Conservation (phyloP, 2,113 vertebrate species). For the Tachycineta bicolor region DNA sequence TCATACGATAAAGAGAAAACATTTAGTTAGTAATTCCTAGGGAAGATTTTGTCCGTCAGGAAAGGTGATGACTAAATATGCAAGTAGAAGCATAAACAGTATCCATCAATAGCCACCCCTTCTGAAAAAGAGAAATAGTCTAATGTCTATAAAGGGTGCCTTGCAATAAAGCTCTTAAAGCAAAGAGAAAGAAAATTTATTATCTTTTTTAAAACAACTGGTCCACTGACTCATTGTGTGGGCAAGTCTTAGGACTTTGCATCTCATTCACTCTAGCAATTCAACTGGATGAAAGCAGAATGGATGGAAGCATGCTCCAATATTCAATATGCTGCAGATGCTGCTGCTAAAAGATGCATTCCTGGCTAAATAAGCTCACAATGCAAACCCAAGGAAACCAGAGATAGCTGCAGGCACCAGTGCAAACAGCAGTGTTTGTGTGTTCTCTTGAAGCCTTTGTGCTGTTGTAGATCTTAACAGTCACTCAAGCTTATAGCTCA, state of each 20-base stretch:
- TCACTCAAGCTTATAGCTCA: not conserved
- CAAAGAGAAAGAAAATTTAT: not conserved
- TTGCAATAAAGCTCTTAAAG: not conserved
- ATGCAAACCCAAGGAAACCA: not conserved
- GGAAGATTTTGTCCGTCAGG: not conserved
- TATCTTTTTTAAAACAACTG: not conserved
- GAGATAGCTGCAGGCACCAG: not conserved
- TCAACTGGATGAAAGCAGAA: conserved; percentile 38
- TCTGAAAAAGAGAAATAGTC: not conserved
- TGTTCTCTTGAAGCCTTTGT: not conserved
- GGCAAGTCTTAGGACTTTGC: conserved; percentile 8
- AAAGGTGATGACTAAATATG: not conserved
- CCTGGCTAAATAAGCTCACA: conserved; percentile 22
- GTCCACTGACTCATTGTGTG: not conserved
- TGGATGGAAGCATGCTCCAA: not conserved
- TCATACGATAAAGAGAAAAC: not conserved
- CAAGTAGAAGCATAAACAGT: not conserved
- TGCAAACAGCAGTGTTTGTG: not conserved
- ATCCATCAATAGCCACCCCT: not conserved
- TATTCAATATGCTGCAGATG: conserved; percentile 51
- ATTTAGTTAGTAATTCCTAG: not conserved
- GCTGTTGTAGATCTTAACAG: not conserved
- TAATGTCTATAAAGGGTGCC: not conserved
- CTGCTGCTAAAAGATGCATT: conserved; percentile 14
- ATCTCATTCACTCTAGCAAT: not conserved